Percentiles rank a stretch among this genome's conserved stretches.
Conservation (phyloP, 2,797 vertebrate species). For the Ctenopoma kingsleyae region DNA sequence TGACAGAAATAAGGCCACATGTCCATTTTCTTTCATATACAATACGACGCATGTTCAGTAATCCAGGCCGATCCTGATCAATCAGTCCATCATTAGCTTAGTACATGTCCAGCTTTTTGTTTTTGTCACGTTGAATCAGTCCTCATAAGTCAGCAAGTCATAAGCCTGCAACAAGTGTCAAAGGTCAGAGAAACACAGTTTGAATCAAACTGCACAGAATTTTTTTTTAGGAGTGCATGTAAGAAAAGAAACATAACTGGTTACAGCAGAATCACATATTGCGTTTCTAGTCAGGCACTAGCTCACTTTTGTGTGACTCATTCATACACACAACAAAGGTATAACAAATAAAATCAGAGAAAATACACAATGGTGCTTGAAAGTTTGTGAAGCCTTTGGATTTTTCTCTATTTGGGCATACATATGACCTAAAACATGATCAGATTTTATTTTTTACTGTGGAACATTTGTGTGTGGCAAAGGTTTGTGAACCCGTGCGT, state of each 20-base stretch:
- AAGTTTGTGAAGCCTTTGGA: no score
- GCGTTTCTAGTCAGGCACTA: constrained; percentile 7
- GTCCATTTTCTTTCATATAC: constrained; percentile 60
- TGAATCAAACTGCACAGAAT: constrained; percentile 1
- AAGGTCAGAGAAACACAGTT: constrained; percentile 8
- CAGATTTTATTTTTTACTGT: no score
- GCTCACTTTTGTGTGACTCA: constrained; percentile 13
- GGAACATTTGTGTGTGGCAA: no score
- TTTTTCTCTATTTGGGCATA: no score
- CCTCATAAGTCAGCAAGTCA: background rate
- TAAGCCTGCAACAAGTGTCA: background rate
- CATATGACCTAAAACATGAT: no score
- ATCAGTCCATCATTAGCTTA: constrained; percentile 1
- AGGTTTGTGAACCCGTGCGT: no score
- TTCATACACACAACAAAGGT: constrained; percentile 24
- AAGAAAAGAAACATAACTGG: constrained; percentile 4
- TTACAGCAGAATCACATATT: constrained; percentile 1
- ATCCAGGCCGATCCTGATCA: constrained; percentile 6
- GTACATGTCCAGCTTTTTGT: background rate
- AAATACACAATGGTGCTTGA: background rate
- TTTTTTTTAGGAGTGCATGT: background rate
- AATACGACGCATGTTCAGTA: constrained; percentile 36
- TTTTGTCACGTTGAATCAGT: constrained; percentile 3
- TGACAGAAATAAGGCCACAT: constrained; percentile 76
- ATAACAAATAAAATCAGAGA: constrained; percentile 7